Evolutionary conservation across 1,140 invertebrate genomes (phyloP), one percentile per base, ranked within the genome.

Genomic region (Hydropsyche tenuis): DNA sequence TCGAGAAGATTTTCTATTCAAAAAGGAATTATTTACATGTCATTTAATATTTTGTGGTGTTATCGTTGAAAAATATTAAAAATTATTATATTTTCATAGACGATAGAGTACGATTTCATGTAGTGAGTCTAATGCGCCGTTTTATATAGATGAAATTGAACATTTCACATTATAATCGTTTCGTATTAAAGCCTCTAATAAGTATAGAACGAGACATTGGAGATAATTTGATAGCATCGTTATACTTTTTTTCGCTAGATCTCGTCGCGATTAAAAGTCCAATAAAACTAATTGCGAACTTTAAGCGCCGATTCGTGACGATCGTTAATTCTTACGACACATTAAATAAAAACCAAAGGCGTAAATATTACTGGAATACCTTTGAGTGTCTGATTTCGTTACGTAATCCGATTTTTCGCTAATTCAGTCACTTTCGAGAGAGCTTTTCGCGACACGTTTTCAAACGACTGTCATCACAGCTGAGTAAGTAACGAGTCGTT

Each of bases 271-370:
- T 45, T 65, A 43, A 65, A 65, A 45, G 63, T n/a, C 18, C 63
- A 65, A 65, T 65, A 65, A 43, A 65, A 43, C 63, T 65, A 65
- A 65, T 65, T 65, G 63, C 63, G 23, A 43, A 43, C 42, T 42
- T 43, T 43, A 18, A 65, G 63, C 23, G 37, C 16, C 63, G 14
- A 43, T 65, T 65, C 30, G 63, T 20, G 30, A 65, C 63, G 63
- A 45, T 43, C 63, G 30, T 65, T 65, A 45, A 65, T 65, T 65
- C 42, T 65, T 45, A 60, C 56, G 56, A 60, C 56, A 25, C 56
- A 60, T 60, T 60, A 20, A 60, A 60, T 60, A 60, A 60, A 60
- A 60, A 60, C 22, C 56, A 25, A 22, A 23, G 30, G 56, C 56
- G 56, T 23, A 60, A 60, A 22, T 37, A 37, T 37, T 9, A 9